Base-by-base conservation (phyloP, 2,888 invertebrate species). In the Amblyteles armatorius region DNA sequence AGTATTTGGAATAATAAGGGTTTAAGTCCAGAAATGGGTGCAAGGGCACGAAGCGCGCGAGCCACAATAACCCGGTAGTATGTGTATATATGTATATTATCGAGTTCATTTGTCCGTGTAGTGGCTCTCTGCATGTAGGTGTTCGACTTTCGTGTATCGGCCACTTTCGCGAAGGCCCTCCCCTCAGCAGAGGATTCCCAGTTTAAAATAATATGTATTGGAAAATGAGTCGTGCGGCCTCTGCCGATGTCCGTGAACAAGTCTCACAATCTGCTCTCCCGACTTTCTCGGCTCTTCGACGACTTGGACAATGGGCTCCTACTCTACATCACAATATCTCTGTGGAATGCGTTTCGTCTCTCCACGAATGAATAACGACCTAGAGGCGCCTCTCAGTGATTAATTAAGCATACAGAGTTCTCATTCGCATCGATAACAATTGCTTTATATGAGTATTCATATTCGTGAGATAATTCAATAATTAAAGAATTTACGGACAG, bases 341-440 rank as follows among this genome's bases (percentile, higher is more conserved):
- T 13, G 36, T 26, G 40, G 26, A 40, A 55, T 65, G 9, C 9
- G 29, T 55, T 44, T 57, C 13, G 19, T 33, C 44, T 48, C 44
- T 44, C 13, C n/a, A 11, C n/a, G n/a, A 5, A 68, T 68, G 40
- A 33, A 22, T 40, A 63, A 68, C 55, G n/a, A 69, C 29, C 19
- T 55, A 29, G 48, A 2, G n/a, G 71, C n/a, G 67, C 73, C 73
- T 57, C 57, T 57, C 57, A n/a, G 55, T 44, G 6, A 33, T 73
- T 48, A 57, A 80, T 73, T 73, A 73, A 57, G 48, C 72, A 67
- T 73, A 48, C 55, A 44, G 44, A 2, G 44, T 48, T 19, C 40
- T 40, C 40, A 11, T 40, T 40, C 40, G 40, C 40, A 40, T 40
- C 40, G 40, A 40, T 40, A 40, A 40, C 11, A 40, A 40, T 40